Conservation (phyloP, 2,113 vertebrate genomes). For the Hypomesus transpacificus region DNA sequence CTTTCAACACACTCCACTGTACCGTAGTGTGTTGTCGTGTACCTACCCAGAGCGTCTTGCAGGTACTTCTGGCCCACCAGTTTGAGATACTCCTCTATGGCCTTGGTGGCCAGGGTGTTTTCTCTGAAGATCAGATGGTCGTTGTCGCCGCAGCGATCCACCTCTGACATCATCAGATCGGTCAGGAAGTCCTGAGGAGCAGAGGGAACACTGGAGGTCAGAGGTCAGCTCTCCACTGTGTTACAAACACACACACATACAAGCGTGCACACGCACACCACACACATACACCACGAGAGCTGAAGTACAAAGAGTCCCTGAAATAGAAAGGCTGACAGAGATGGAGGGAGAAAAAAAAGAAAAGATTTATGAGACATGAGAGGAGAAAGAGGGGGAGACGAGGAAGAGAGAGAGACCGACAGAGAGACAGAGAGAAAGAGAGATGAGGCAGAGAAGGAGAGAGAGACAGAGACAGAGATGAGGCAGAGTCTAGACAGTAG, state of each 20-base stretch:
- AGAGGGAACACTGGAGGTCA: conserved; percentile 16
- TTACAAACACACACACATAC: no score
- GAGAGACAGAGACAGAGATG: conserved; percentile 3
- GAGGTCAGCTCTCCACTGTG: neutral
- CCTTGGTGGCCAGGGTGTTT: conserved; percentile 95
- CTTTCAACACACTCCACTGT: neutral
- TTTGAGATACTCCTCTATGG: conserved; percentile 96
- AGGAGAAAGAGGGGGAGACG: neutral
- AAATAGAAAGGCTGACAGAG: neutral
- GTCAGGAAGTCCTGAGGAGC: conserved; percentile 91
- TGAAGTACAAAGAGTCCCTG: neutral
- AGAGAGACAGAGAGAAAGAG: neutral
- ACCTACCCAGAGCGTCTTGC: conserved; percentile 92
- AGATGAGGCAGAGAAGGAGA: neutral
- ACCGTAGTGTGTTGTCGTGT: neutral
- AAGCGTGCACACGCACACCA: no score
- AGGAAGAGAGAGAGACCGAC: neutral
- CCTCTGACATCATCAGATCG: conserved; percentile 98
- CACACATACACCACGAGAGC: no score
- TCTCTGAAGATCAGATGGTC: conserved; percentile 98
- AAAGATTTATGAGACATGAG: no score
- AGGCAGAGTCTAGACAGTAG: neutral
- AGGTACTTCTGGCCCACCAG: conserved; percentile 98
- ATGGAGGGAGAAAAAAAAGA: neutral
- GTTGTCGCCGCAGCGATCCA: conserved; percentile 96